phyloP scores from a whole-genome alignment of 2,888 invertebrate genomes.

The Steromphala cineraria region DNA sequence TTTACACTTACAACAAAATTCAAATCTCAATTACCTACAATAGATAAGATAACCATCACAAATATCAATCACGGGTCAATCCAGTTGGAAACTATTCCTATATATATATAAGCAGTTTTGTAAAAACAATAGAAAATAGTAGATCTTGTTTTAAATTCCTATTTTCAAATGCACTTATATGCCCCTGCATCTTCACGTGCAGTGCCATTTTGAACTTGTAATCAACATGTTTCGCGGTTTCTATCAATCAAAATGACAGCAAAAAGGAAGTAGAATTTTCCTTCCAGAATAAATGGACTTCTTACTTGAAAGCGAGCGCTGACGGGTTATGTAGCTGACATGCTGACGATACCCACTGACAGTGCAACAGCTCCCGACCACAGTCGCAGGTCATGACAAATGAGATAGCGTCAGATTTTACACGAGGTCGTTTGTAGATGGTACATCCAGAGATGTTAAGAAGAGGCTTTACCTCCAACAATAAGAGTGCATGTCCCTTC shows the following conservation, averaged over 20 bases:
- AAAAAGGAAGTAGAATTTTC: slow-evolving; percentile 11
- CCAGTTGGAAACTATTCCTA: too few relatives aligned
- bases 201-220: neutral
- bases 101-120: too few relatives aligned
- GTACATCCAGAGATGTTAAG: neutral
- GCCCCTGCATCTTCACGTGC: too few relatives aligned
- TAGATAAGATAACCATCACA: too few relatives aligned
- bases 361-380: neutral
- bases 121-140: too few relatives aligned
- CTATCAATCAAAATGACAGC: slow-evolving; percentile 13
- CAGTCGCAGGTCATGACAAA: neutral
- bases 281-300: slow-evolving; percentile 6
- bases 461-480: too few relatives aligned
- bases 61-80: too few relatives aligned
- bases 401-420: neutral
- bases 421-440: neutral
- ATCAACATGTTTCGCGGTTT: slow-evolving; percentile 7
- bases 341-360: neutral
- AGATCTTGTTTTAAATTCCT: too few relatives aligned
- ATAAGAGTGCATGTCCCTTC: too few relatives aligned
- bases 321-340: neutral
- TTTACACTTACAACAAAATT: too few relatives aligned
- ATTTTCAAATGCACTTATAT: too few relatives aligned
- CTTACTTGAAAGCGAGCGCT: neutral
- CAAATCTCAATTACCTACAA: too few relatives aligned